Percentiles rank a stretch among this genome's conserved stretches.
Evolutionary conservation across 2,888 invertebrate genomes (phyloP).

Genomic region (Drosophila stalkeri): DNA sequence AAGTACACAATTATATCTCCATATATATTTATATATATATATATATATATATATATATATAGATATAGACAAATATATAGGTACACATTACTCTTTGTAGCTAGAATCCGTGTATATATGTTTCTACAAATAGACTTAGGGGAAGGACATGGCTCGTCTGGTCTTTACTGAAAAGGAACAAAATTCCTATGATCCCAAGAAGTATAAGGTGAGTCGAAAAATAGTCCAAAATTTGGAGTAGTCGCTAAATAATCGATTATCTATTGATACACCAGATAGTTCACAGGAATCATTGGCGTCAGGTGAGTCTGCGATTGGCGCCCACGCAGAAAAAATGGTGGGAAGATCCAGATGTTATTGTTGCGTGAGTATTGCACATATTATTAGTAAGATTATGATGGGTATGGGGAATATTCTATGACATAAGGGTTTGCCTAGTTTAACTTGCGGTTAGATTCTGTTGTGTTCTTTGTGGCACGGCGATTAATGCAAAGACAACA

Average conservation of each 20-base stretch:
- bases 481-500: slow-evolving; percentile 29
- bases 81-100: neutral
- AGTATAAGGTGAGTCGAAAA: slow-evolving; percentile 58
- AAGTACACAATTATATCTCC: slow-evolving; percentile 16
- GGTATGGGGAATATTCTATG: neutral
- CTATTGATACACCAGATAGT: slow-evolving; percentile 55
- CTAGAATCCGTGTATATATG: slow-evolving; percentile 15
- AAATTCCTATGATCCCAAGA: slow-evolving; percentile 59
- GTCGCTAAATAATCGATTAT: neutral
- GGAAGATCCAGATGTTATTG: slow-evolving; percentile 84
- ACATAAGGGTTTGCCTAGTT: neutral
- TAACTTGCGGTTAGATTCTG: neutral
- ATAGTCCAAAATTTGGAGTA: too few relatives aligned
- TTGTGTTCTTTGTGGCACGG: slow-evolving; percentile 5
- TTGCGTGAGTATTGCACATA: slow-evolving; percentile 82
- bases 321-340: slow-evolving; percentile 82
- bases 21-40: neutral
- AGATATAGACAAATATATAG: slow-evolving; percentile 3
- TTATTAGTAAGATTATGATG: neutral
- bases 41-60: neutral
- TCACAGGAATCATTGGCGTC: slow-evolving; percentile 75
- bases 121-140: slow-evolving; percentile 4
- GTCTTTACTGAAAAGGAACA: slow-evolving; percentile 72
- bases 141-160: slow-evolving; percentile 72
- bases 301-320: slow-evolving; percentile 77